phyloP scores from a whole-genome alignment of 2,888 invertebrate genomes.

The Teleogryllus oceanicus region DNA sequence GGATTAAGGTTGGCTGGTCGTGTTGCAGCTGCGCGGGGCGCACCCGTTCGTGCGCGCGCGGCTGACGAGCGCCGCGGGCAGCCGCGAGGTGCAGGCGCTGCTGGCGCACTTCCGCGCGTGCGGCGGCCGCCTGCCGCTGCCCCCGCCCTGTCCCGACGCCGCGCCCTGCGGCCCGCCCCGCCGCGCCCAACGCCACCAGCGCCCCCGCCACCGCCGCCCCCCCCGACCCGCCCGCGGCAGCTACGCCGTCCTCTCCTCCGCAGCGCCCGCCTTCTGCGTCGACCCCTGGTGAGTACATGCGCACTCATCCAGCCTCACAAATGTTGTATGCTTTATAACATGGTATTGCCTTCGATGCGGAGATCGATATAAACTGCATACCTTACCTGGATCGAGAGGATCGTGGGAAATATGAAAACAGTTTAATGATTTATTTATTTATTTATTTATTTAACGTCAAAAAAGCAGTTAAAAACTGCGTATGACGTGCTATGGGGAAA shows the following conservation, averaged over 20 bases:
- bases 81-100: conserved; percentile 63
- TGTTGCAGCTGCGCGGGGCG: conserved; percentile 51
- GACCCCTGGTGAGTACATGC: conserved; percentile 70
- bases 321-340: too few species aligned
- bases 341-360: too few species aligned
- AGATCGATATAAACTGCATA: too few species aligned
- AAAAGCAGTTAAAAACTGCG: too few species aligned
- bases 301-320: too few species aligned
- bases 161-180: not conserved
- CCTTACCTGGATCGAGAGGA: too few species aligned
- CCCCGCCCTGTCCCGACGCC: not conserved
- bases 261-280: conserved; percentile 84
- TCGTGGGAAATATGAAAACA: too few species aligned
- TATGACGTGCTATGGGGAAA: too few species aligned
- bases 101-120: conserved; percentile 83
- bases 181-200: not conserved
- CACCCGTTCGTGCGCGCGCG: conserved; percentile 74
- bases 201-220: not conserved
- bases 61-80: conserved; percentile 63
- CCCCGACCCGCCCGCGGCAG: conserved; percentile 49
- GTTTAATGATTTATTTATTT: too few species aligned
- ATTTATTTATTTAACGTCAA: too few species aligned
- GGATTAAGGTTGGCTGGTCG: too few species aligned
- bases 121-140: conserved; percentile 59
- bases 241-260: conserved; percentile 68